Percentiles rank a stretch among this genome's conserved stretches.
Conservation (phyloP, 2,888 invertebrate genomes). For the Lithophane leautieri region DNA sequence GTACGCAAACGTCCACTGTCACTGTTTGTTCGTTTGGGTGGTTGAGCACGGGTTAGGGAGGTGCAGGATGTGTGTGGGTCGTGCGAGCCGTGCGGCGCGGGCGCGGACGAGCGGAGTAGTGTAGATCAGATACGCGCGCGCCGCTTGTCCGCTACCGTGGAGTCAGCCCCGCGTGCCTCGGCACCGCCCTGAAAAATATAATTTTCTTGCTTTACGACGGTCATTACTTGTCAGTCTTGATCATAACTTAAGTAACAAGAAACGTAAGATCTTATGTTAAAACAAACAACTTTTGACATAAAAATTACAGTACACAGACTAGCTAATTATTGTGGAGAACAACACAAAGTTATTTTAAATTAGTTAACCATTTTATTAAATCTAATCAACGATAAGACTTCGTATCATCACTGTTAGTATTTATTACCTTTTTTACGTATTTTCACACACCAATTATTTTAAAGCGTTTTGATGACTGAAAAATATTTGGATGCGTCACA, state of each 20-base stretch:
- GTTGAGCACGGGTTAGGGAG: conserved; percentile 73
- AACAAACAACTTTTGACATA: conserved; percentile 6
- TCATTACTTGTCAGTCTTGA: conserved; percentile 48
- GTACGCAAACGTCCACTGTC: conserved; percentile 73
- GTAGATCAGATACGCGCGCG: conserved; percentile 81
- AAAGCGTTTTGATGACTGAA: conserved; percentile 17
- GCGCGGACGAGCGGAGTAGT: conserved; percentile 84
- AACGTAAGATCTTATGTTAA: background rate
- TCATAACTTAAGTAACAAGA: conserved; percentile 38
- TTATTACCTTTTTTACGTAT: conserved; percentile 5
- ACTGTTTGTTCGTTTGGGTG: conserved; percentile 73
- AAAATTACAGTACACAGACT: background rate
- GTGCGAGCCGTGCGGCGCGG: conserved; percentile 87
- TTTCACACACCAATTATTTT: background rate
- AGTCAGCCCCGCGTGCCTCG: conserved; percentile 87
- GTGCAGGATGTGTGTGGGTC: conserved; percentile 82
- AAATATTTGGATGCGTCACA: background rate
- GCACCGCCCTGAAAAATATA: conserved; percentile 84
- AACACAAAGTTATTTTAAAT: background rate
- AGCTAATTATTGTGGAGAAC: background rate
- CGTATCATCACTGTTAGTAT: conserved; percentile 1
- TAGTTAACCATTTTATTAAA: background rate
- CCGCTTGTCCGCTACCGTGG: conserved; percentile 77
- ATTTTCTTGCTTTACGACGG: conserved; percentile 59
- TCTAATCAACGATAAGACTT: conserved; percentile 23